These are phyloP conservation scores for Gadopsis marmoratus DNA, from an alignment of 2,797 vertebrate genomes.

Conservation along the genomic window DNA sequence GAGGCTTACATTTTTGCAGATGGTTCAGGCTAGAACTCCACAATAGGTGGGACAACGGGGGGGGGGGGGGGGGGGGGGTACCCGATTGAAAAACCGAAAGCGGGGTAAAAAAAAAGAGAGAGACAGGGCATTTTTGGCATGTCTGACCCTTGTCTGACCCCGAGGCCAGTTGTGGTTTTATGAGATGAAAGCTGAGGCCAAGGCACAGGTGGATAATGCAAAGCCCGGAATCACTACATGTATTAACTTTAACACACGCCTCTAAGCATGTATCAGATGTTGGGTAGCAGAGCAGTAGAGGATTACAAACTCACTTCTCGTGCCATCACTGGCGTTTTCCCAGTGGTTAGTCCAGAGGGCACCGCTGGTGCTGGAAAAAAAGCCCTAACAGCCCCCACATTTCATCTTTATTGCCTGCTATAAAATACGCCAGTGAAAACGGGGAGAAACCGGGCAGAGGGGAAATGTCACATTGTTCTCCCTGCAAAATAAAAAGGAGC, in stretches of 20 bases:
- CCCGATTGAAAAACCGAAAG: constrained; percentile 24
- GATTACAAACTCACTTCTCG: constrained; percentile 49
- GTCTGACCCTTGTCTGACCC: constrained; percentile 50
- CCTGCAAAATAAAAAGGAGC: constrained; percentile 38
- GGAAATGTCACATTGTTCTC: constrained; percentile 77
- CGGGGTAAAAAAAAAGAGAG: background rate
- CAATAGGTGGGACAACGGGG: constrained; percentile 31
- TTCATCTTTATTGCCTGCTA: constrained; percentile 80
- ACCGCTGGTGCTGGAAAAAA: constrained; percentile 59
- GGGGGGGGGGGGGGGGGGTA: constrained; percentile 14
- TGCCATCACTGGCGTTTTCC: constrained; percentile 46
- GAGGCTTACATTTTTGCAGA: constrained; percentile 8
- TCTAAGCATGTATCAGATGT: constrained; percentile 45
- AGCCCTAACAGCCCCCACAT: constrained; percentile 73
- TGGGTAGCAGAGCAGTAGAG: constrained; percentile 26
- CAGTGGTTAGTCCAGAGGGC: constrained; percentile 52
- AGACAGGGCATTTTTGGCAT: constrained; percentile 20
- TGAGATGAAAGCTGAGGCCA: constrained; percentile 36
- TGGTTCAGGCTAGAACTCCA: background rate
- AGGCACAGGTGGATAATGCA: constrained; percentile 57
- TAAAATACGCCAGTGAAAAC: constrained; percentile 77
- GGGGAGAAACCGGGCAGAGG: constrained; percentile 64
- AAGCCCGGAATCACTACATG: constrained; percentile 29
- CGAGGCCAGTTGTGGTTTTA: constrained; percentile 44
- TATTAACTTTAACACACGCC: constrained; percentile 46